phyloP scores from a whole-genome alignment of 2,113 vertebrate species.

The Melanostigma gelatinosum region DNA sequence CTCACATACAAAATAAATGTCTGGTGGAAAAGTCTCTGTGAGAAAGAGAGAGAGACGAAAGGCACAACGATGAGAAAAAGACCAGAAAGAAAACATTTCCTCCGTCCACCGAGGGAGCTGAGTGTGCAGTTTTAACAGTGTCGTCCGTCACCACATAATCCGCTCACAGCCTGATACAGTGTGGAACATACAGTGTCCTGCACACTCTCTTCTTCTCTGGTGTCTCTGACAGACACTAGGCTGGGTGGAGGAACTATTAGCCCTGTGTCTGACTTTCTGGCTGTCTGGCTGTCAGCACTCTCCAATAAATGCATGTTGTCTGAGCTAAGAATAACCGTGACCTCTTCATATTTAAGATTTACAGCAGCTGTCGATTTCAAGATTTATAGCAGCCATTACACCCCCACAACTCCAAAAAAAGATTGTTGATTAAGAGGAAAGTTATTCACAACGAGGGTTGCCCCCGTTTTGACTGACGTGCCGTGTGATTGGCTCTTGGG shows the following conservation, averaged over 20 bases:
- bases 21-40: constrained; percentile 24
- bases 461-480: constrained; percentile 25
- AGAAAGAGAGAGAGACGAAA: constrained; percentile 26
- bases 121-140: constrained; percentile 55
- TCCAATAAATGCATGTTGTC: constrained; percentile 26
- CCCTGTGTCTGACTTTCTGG: constrained; percentile 4
- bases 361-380: constrained; percentile 3
- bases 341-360: constrained; percentile 6
- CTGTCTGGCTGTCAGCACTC: constrained; percentile 48
- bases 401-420: background rate
- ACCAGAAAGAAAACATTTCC: constrained; percentile 64
- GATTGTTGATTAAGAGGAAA: background rate
- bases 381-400: constrained; percentile 3
- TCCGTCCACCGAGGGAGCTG: constrained; percentile 66
- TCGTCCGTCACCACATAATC: constrained; percentile 61
- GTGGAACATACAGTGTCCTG: constrained; percentile 14
- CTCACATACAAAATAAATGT: background rate
- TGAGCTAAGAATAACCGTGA: constrained; percentile 39
- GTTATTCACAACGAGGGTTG: constrained; percentile 10
- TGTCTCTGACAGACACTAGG: constrained; percentile 30
- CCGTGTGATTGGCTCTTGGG: background rate
- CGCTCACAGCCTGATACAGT: constrained; percentile 17
- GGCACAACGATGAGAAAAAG: constrained; percentile 54
- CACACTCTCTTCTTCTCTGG: constrained; percentile 31
- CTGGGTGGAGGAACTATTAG: constrained; percentile 15